A percentile compares a stretch with the other conserved stretches of the same genome.
Evolutionary conservation across 2,888 invertebrate genomes (phyloP).

Genomic region (Spodoptera picta): DNA sequence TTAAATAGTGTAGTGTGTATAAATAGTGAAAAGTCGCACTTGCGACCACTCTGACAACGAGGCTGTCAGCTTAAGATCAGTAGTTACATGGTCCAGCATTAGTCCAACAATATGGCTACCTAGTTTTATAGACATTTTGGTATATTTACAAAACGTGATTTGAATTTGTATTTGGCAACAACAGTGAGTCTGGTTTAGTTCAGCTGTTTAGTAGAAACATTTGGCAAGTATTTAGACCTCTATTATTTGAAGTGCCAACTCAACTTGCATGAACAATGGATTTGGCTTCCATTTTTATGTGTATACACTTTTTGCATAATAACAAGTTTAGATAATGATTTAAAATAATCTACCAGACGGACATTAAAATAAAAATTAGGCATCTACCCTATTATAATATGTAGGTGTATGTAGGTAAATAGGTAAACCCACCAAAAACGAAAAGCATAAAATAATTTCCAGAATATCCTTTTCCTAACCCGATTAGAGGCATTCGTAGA

Average conservation of each 20-base stretch:
- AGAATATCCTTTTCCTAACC: constrained; percentile 4
- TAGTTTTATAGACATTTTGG: constrained; percentile 1
- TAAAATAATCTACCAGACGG: no score
- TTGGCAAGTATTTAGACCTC: constrained; percentile 40
- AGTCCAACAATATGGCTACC: no score
- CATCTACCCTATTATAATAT: no score
- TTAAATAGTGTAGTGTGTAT: no score
- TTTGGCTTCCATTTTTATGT: constrained; percentile 32
- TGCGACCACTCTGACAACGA: no score
- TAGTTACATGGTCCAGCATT: no score
- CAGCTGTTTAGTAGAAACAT: constrained; percentile 34
- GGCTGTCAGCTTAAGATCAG: no score
- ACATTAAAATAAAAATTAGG: no score
- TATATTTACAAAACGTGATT: constrained; percentile 12
- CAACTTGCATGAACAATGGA: constrained; percentile 37
- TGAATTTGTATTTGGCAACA: constrained; percentile 27
- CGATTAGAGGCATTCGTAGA: constrained; percentile 2
- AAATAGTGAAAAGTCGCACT: no score
- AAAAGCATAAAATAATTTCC: no score
- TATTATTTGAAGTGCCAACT: constrained; percentile 48
- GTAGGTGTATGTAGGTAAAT: no score
- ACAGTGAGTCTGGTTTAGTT: constrained; percentile 11
- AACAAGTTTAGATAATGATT: not conserved
- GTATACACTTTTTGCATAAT: constrained; percentile 18
- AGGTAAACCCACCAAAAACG: no score